These are phyloP conservation scores for Arenaria interpres DNA, from an alignment of 2,113 vertebrate genomes.

Conservation along the genomic window DNA sequence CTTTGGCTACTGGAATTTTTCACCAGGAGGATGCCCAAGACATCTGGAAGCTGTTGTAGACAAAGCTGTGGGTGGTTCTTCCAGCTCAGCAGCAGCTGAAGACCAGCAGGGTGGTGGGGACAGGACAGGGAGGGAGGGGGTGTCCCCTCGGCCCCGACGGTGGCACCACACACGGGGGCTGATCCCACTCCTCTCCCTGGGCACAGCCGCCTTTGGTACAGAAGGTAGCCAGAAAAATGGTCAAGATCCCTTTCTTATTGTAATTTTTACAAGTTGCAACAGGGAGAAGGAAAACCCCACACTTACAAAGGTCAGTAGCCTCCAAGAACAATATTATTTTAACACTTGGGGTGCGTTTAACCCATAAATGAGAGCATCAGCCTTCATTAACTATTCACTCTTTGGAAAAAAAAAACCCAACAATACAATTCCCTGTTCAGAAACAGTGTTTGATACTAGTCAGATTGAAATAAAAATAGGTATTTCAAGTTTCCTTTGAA, in stretches of 20 bases:
- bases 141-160: rapidly evolving
- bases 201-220: rapidly evolving
- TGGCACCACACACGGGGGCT: not conserved
- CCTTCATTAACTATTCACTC: not conserved
- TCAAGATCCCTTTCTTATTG: not conserved
- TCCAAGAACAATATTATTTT: not conserved
- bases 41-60: too few species aligned
- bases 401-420: too few species aligned
- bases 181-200: rapidly evolving
- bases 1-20: too few species aligned
- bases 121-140: rapidly evolving
- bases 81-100: not conserved
- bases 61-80: rapidly evolving
- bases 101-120: not conserved
- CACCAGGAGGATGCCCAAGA: not conserved
- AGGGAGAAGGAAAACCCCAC: not conserved
- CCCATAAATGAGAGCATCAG: not conserved
- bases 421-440: not conserved
- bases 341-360: not conserved
- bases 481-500: not conserved
- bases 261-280: not conserved
- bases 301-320: not conserved
- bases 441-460: not conserved
- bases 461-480: not conserved
- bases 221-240: not conserved